A percentile compares a stretch with the other conserved stretches of the same genome.
Evolutionary conservation across 2,113 vertebrate species (phyloP).

Genomic region (Otolemur garnettii): DNA sequence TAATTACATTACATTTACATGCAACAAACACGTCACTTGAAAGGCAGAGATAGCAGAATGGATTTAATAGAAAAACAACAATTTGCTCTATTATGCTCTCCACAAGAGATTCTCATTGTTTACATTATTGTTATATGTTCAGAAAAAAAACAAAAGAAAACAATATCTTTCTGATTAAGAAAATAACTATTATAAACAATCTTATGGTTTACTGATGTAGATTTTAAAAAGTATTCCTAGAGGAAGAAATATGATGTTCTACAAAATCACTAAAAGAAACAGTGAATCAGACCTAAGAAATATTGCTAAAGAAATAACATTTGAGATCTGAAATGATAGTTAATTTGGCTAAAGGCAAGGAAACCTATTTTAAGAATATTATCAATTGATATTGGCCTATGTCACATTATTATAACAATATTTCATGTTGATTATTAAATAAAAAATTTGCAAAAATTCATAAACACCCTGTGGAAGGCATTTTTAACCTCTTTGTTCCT

Average conservation of each 20-base stretch:
- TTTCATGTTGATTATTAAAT: not conserved
- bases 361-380: not conserved
- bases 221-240: not conserved
- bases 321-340: not conserved
- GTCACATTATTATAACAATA: not conserved
- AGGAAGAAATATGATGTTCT: not conserved
- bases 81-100: not conserved
- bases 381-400: not conserved
- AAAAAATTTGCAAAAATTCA: not conserved
- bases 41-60: not conserved
- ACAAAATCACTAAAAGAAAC: not conserved
- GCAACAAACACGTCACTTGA: not conserved
- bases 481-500: constrained; percentile 82
- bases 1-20: not conserved
- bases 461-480: constrained; percentile 70
- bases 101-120: not conserved
- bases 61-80: not conserved
- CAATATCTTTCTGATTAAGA: rapidly evolving
- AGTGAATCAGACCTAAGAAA: not conserved
- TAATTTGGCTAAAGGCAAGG: not conserved
- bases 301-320: not conserved
- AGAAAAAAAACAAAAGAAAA: not conserved
- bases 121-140: not conserved
- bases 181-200: not conserved
- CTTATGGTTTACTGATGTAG: not conserved